These are phyloP conservation scores for Leucoptera coffeella DNA, from an alignment of 2,888 invertebrate species.

Conservation along the genomic window DNA sequence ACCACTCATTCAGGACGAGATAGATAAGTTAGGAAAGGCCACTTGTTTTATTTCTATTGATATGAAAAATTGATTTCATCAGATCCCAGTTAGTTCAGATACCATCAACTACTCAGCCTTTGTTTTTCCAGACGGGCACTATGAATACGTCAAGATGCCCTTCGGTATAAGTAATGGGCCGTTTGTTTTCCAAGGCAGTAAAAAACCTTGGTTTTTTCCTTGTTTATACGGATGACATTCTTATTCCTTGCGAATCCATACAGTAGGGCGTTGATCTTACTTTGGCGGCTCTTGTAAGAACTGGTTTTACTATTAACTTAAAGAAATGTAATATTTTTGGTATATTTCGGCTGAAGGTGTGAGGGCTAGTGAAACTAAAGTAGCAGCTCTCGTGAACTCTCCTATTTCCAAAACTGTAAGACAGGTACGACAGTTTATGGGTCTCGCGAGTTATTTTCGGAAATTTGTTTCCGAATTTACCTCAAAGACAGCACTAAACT, in stretches of 20 bases:
- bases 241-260: conserved; percentile 1
- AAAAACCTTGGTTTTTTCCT: background rate
- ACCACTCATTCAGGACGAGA: background rate
- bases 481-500: background rate
- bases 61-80: background rate
- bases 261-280: conserved; percentile 1
- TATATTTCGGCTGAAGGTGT: conserved; percentile 7
- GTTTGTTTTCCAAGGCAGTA: background rate
- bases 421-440: conserved; percentile 2
- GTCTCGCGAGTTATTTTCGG: conserved; percentile 2
- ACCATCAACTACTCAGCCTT: background rate
- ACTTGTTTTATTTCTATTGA: background rate
- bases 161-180: conserved; percentile 1
- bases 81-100: background rate
- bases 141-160: background rate
- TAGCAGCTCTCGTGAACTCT: conserved; percentile 6
- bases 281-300: conserved; percentile 6
- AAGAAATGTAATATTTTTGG: conserved; percentile 2
- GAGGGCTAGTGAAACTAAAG: conserved; percentile 6
- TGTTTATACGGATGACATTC: background rate
- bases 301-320: too few species aligned
- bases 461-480: conserved; percentile 1
- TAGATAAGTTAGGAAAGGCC: background rate
- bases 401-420: conserved; percentile 3
- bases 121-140: background rate